Evolutionary conservation across 2,797 vertebrate species (phyloP), one percentile per base, ranked within the genome.

Genomic region (Hyperoplus immaculatus): DNA sequence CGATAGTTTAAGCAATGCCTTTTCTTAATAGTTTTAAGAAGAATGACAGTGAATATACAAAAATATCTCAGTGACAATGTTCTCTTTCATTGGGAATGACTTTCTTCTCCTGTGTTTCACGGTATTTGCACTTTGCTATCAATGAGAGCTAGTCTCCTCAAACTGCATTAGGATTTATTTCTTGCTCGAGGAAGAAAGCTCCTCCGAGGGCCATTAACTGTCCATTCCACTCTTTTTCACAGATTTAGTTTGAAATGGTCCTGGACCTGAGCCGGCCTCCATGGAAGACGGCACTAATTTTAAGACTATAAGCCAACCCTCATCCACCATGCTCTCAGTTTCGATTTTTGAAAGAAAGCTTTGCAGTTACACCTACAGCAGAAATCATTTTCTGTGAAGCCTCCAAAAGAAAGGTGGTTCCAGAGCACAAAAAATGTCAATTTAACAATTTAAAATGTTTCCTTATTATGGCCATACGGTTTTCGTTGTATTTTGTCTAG

Each of bases 181-280:
- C 18, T 60, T 54, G 39, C 54, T 63, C 9, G 53, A 64, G 50
- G 81, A 69, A 60, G 51, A 76, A 70, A 78, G 74, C 67, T 86
- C 71, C 64, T 83, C 69, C 53, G 69, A 73, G 80, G 82, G 75
- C 78, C 75, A 65, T 88, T 82, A 89, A 71, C 56, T 56, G 63
- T 73, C 75, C 59, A 63, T 81, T 84, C 58, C 57, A 67, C 58
- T 81, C 39, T 57, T 76, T 85, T 78, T 83, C 18, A 66, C 68
- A 74, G 68, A 90, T 90, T 87, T 85, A 89, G 54, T 72, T 67
- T 74, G 77, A 80, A 88, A 85, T 51, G 78, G 58, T 67, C 39
- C 63, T 81, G 75, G 66, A 73, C 13, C 65, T 70, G 67, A 83
- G 81, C 55, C 42, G 9, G 56, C 47, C 75, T 81, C 46, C 73